Evolutionary conservation across 2,888 invertebrate genomes (phyloP), one percentile per base, ranked within the genome.

Genomic region (Agonopterix alstromeriana): DNA sequence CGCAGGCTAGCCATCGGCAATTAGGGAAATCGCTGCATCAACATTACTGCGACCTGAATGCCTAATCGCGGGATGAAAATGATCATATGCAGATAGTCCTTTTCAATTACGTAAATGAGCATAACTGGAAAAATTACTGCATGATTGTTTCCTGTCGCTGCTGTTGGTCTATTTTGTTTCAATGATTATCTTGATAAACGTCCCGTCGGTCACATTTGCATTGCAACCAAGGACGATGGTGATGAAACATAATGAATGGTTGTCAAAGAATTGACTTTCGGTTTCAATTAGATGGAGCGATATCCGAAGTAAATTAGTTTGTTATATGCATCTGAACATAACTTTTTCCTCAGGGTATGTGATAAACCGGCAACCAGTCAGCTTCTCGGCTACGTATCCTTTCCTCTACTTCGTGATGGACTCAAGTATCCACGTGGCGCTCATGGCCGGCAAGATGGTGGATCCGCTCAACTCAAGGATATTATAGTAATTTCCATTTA

Each of bases 381-480:
- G 92, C 57, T 95, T 96, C 73, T 91, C 93, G 46, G 95, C 94
- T 10, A 94, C 94, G 53, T 95, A 94, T 80, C 96, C 96, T 46
- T 96, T 96, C 77, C 83, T 95, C 49, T 96, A 94, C 83, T 96
- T 96, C 77, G 95, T 96, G 58, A 91, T 96, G 85, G 96, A 96
- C 75, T 90, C 93, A 46, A 93, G 93, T 70, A 92, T 95, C 46
- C 93, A 95, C 70, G 94, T 95, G 9, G 90, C 94, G 42, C 90
- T 95, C 45, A 94, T 96, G 91, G 92, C 94, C 35, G 96, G 96
- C 53, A 94, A 95, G 70, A 92, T 96, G 76, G 91, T 94, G 47
- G 95, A 96, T 81, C 96, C 96, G 10, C 90, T 94, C 46, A 95
- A 95, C 81, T 92, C 94, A 52, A 91, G 95, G 77, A 94, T 95